phyloP scores from a whole-genome alignment of 2,113 vertebrate genomes.

The Collichthys lucidus region DNA sequence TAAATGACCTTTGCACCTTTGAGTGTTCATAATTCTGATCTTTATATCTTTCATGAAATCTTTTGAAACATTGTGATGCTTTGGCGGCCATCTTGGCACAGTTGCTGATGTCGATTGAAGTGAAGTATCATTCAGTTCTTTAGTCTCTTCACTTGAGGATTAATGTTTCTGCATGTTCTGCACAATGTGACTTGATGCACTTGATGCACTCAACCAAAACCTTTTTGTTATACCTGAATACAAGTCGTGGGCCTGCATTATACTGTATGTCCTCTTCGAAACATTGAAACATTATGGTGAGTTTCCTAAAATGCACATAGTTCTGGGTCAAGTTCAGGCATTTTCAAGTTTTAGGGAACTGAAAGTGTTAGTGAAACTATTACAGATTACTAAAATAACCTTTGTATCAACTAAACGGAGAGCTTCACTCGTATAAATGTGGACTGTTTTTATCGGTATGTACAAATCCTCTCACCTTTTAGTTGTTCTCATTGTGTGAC shows the following conservation, averaged over 20 bases:
- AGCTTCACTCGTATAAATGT: neutral
- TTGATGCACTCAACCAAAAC: neutral
- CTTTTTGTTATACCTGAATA: neutral
- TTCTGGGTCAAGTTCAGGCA: neutral
- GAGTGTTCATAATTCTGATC: neutral
- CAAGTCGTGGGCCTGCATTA: neutral
- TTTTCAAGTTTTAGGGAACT: constrained; percentile 5
- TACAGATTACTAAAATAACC: neutral
- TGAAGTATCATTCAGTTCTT: neutral
- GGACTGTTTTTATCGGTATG: constrained; percentile 10
- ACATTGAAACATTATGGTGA: too few species aligned
- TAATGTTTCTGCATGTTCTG: neutral
- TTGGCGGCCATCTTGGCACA: neutral
- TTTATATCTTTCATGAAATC: neutral
- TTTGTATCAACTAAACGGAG: neutral
- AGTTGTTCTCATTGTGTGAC: neutral
- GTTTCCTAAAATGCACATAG: neutral
- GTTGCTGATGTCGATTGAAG: neutral
- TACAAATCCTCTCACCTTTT: neutral
- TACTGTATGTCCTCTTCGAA: neutral
- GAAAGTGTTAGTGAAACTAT: neutral
- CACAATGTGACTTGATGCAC: neutral
- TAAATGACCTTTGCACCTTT: neutral
- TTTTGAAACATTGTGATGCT: neutral
- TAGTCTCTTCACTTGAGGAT: neutral